Evolutionary conservation across 2,888 invertebrate species (phyloP).

Genomic region (Phymatocera aterrima): DNA sequence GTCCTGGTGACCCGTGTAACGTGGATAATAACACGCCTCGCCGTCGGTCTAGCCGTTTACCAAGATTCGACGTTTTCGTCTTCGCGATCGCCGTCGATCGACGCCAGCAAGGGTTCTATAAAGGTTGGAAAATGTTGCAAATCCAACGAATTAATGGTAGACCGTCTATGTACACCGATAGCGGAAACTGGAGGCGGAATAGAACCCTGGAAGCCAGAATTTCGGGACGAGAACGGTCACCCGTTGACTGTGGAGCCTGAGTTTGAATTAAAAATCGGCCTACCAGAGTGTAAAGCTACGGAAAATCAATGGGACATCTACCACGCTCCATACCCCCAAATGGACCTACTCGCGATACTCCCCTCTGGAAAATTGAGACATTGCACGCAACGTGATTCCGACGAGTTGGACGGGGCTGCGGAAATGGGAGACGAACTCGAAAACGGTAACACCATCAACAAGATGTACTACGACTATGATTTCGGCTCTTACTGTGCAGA

Average conservation of each 20-base stretch:
- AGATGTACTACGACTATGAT: slow-evolving; percentile 81
- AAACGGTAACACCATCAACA: slow-evolving; percentile 73
- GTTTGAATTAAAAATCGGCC: slow-evolving; percentile 65
- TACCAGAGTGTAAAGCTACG: slow-evolving; percentile 64
- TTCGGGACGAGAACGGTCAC: slow-evolving; percentile 47
- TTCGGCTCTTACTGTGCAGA: slow-evolving; percentile 89
- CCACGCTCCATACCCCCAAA: slow-evolving; percentile 59
- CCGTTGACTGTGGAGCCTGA: slow-evolving; percentile 50
- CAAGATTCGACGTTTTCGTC: not conserved
- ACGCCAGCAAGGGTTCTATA: slow-evolving; percentile 68
- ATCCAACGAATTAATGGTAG: slow-evolving; percentile 82
- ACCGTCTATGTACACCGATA: slow-evolving; percentile 81
- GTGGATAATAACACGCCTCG: not conserved
- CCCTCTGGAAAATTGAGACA: slow-evolving; percentile 86
- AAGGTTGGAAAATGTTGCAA: slow-evolving; percentile 89
- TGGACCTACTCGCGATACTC: slow-evolving; percentile 76
- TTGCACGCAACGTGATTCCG: slow-evolving; percentile 79
- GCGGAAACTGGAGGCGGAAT: slow-evolving; percentile 76
- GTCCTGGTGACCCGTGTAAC: not conserved
- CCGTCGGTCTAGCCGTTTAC: slow-evolving; percentile 4
- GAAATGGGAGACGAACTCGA: slow-evolving; percentile 72
- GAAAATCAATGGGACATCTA: slow-evolving; percentile 70
- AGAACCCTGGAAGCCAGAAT: slow-evolving; percentile 54
- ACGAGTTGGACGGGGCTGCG: slow-evolving; percentile 56
- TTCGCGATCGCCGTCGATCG: slow-evolving; percentile 4